A percentile compares a stretch with the other conserved stretches of the same genome.
These are phyloP conservation scores for Trissoscelio sp. DNA, from an alignment of 2,888 invertebrate genomes.

Conservation along the genomic window DNA sequence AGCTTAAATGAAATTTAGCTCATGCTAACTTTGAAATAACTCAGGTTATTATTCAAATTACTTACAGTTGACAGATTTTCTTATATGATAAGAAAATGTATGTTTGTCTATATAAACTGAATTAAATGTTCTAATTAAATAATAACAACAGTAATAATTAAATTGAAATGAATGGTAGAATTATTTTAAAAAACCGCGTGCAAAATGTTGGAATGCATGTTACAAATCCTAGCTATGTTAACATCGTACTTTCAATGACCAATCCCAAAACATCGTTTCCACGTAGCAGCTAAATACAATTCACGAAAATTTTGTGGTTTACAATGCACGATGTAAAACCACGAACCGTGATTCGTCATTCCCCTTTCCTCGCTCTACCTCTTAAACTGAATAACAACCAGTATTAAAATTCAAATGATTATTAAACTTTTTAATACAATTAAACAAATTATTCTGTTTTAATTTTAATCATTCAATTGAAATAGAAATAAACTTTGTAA, in stretches of 20 bases:
- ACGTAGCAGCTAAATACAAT: constrained; percentile 27
- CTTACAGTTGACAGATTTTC: neutral
- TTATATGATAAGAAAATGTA: neutral
- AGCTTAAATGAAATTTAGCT: constrained; percentile 31
- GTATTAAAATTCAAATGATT: too few relatives aligned
- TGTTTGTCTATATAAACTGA: too few relatives aligned
- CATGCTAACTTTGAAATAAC: neutral
- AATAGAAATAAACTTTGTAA: too few relatives aligned
- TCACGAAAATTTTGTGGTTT: constrained; percentile 43
- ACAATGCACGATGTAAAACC: constrained; percentile 20
- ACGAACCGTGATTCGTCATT: constrained; percentile 17
- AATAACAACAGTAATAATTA: too few relatives aligned
- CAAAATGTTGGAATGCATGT: neutral
- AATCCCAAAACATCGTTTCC: constrained; percentile 22
- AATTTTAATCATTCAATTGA: too few relatives aligned
- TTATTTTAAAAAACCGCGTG: neutral
- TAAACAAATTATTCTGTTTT: too few relatives aligned
- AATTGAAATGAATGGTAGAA: neutral
- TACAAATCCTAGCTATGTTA: constrained; percentile 7
- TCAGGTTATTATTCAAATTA: neutral
- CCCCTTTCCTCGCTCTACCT: neutral
- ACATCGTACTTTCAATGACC: constrained; percentile 19
- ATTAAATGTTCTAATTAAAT: too few relatives aligned
- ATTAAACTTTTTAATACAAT: too few relatives aligned
- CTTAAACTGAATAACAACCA: neutral